phyloP scores from a whole-genome alignment of 2,888 invertebrate genomes.

The Bugula neritina region DNA sequence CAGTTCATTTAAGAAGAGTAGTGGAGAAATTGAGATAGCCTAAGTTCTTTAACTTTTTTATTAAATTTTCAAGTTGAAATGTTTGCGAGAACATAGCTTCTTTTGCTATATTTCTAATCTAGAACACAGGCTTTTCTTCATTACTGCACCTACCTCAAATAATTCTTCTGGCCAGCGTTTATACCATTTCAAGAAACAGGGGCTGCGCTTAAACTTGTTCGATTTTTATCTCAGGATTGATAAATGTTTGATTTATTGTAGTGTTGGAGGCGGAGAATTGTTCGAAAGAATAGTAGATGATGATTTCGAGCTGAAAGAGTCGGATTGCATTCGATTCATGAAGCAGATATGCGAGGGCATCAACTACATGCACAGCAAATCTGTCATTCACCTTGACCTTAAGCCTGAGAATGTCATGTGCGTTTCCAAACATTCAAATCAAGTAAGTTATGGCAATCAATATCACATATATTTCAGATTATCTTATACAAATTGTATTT shows the following conservation, averaged over 20 bases:
- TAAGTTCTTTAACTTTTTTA: too few species aligned
- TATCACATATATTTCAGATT: too few species aligned
- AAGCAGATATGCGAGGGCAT: conserved; percentile 96
- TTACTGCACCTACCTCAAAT: too few species aligned
- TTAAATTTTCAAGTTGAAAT: too few species aligned
- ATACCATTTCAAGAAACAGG: too few species aligned
- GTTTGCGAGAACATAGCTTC: too few species aligned
- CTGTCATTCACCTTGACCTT: conserved; percentile 92
- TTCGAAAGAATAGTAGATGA: conserved; percentile 98
- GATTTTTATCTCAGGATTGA: too few species aligned
- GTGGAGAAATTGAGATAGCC: neutral
- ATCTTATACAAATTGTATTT: too few species aligned
- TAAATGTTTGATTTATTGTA: conserved; percentile 55
- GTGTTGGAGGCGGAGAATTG: conserved; percentile 94
- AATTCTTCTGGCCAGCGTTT: too few species aligned
- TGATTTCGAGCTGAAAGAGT: conserved; percentile 91
- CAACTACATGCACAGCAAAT: conserved; percentile 88
- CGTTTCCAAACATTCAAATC: conserved; percentile 85
- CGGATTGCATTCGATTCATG: conserved; percentile 92
- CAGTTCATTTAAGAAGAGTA: neutral
- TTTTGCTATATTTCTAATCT: too few species aligned
- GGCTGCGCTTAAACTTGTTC: too few species aligned
- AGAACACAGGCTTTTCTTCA: too few species aligned
- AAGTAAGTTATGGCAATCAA: conserved; percentile 58
- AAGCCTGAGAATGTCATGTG: conserved; percentile 99